Evolutionary conservation across 2,888 invertebrate species (phyloP).

Genomic region (Leucania comma): DNA sequence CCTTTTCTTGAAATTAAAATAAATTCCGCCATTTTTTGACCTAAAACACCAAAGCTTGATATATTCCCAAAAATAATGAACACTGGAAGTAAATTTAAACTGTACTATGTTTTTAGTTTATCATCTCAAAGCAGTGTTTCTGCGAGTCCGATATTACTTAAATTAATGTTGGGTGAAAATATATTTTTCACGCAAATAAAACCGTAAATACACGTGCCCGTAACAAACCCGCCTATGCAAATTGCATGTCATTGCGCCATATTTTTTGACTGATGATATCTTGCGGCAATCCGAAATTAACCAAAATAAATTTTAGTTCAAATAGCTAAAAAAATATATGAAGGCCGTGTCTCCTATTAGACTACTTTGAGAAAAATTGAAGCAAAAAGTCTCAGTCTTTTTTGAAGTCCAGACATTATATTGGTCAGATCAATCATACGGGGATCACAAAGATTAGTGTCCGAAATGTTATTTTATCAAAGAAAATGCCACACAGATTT

Average conservation of each 20-base stretch:
- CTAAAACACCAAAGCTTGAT: slow-evolving; percentile 7
- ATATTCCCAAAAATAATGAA: slow-evolving; percentile 27
- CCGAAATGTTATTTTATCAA: not conserved
- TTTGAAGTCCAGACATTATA: not conserved
- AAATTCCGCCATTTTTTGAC: not conserved
- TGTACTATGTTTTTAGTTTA: slow-evolving; percentile 14
- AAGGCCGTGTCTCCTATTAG: not conserved
- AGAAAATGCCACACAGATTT: not conserved
- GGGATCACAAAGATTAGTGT: not conserved
- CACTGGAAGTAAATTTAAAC: slow-evolving; percentile 13
- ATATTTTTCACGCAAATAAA: slow-evolving; percentile 3
- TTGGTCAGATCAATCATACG: not conserved
- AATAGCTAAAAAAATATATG: not conserved
- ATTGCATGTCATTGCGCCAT: not conserved
- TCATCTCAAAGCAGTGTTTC: slow-evolving; percentile 31
- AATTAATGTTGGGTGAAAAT: slow-evolving; percentile 28
- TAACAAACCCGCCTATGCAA: not conserved
- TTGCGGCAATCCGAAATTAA: not conserved
- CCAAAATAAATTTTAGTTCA: too few species aligned
- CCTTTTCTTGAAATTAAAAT: slow-evolving; percentile 14
- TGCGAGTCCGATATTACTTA: slow-evolving; percentile 13
- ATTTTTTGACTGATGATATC: not conserved
- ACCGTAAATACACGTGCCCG: not conserved
- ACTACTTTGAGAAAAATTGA: not conserved
- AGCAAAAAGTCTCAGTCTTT: not conserved